A percentile compares a stretch with the other conserved stretches of the same genome.
phyloP scores from a whole-genome alignment of 2,797 vertebrate genomes.

The Muscicapa comitata region DNA sequence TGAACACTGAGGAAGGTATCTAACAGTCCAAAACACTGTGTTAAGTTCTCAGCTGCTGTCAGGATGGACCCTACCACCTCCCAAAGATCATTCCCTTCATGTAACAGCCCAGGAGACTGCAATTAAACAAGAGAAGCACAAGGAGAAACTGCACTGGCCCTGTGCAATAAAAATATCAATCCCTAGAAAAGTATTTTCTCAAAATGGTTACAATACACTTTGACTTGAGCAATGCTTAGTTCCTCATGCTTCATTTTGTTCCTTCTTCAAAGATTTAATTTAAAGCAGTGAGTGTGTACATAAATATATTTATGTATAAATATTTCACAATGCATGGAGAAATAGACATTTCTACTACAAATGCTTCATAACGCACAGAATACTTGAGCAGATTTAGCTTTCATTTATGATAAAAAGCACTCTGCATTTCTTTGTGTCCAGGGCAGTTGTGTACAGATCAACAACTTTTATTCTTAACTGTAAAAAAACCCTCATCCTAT shows the following conservation, averaged over 20 bases:
- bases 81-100: background rate
- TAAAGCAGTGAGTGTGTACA: background rate
- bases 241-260: background rate
- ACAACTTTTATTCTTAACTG: background rate
- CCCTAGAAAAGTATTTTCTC: background rate
- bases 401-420: background rate
- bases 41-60: background rate
- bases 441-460: background rate
- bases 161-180: background rate
- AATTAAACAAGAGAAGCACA: background rate
- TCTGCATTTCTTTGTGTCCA: background rate
- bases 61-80: background rate
- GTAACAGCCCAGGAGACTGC: background rate
- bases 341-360: background rate
- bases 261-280: background rate
- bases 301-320: background rate
- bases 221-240: background rate
- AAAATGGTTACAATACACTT: background rate
- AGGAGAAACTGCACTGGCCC: background rate
- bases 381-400: background rate
- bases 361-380: background rate
- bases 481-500: background rate
- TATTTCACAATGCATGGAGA: background rate
- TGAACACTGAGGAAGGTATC: slow-evolving; percentile 58
- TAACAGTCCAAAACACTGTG: background rate